Percentiles rank a stretch among this genome's conserved stretches.
Conservation (phyloP, 2,113 vertebrate species). For the Poicephalus gulielmi region DNA sequence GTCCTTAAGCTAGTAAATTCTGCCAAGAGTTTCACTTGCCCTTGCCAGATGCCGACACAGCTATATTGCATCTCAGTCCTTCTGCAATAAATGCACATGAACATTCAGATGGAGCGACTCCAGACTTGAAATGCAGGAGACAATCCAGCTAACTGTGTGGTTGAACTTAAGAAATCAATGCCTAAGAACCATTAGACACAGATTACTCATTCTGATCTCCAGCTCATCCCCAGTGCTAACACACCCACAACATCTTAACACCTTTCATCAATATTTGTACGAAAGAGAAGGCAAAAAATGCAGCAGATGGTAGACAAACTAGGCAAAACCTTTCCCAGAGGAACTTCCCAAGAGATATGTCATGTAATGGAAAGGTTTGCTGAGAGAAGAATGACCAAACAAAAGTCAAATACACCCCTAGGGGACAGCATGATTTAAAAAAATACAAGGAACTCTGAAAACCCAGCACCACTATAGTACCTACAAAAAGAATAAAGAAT, state of each 20-base stretch:
- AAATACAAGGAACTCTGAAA: not conserved
- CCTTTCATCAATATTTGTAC: not conserved
- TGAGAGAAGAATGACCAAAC: not conserved
- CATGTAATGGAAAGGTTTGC: not conserved
- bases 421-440: not conserved
- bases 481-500: not conserved
- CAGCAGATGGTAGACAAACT: not conserved
- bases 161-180: not conserved
- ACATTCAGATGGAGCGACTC: not conserved
- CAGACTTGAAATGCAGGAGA: not conserved
- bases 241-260: not conserved
- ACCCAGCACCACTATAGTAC: not conserved
- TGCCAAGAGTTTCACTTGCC: not conserved
- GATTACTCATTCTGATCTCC: not conserved
- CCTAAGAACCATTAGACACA: not conserved
- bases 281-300: not conserved
- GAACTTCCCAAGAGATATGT: not conserved
- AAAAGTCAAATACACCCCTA: not conserved
- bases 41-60: not conserved
- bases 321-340: not conserved
- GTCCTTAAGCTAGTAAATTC: not conserved
- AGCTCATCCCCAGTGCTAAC: not conserved
- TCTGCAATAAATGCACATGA: not conserved
- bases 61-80: not conserved
- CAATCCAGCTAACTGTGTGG: not conserved